Evolutionary conservation across 2,888 invertebrate genomes (phyloP).

Genomic region (Pterostichus madidus): DNA sequence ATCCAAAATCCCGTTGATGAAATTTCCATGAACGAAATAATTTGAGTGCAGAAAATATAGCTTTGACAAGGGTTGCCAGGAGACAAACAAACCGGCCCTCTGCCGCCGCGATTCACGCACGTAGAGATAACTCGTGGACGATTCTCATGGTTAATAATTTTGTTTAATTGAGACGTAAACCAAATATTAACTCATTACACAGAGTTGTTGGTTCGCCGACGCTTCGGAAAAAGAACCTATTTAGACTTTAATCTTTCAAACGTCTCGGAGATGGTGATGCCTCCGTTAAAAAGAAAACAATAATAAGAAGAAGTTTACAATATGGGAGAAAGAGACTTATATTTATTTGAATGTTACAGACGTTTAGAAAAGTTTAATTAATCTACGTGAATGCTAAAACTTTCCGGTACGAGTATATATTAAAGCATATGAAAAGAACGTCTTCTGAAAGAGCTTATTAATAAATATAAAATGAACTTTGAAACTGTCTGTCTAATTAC

Average conservation of each 20-base stretch:
- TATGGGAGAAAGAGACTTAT: background rate
- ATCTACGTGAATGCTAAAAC: too few species aligned
- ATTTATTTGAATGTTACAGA: conserved; percentile 30
- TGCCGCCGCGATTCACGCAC: too few species aligned
- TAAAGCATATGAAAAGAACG: conserved; percentile 5
- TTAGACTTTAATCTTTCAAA: conserved; percentile 21
- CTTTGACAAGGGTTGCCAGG: conserved; percentile 3
- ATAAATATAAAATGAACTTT: background rate
- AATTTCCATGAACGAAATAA: background rate
- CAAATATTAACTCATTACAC: conserved; percentile 58
- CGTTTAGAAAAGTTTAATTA: background rate
- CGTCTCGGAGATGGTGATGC: background rate
- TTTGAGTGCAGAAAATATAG: background rate
- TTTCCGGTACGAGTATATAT: background rate
- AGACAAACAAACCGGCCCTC: too few species aligned
- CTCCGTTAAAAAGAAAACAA: background rate
- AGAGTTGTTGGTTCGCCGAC: conserved; percentile 33
- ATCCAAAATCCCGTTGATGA: conserved; percentile 2
- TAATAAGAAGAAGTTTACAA: conserved; percentile 1
- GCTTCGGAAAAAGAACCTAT: conserved; percentile 26
- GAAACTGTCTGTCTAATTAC: conserved; percentile 13
- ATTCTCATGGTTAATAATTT: conserved; percentile 37
- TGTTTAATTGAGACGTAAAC: conserved; percentile 59
- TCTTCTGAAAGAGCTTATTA: conserved; percentile 16
- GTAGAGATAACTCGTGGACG: too few species aligned